Percentiles rank a stretch among this genome's conserved stretches.
Conservation (phyloP, 2,888 invertebrate species). For the Phalangium opilio region DNA sequence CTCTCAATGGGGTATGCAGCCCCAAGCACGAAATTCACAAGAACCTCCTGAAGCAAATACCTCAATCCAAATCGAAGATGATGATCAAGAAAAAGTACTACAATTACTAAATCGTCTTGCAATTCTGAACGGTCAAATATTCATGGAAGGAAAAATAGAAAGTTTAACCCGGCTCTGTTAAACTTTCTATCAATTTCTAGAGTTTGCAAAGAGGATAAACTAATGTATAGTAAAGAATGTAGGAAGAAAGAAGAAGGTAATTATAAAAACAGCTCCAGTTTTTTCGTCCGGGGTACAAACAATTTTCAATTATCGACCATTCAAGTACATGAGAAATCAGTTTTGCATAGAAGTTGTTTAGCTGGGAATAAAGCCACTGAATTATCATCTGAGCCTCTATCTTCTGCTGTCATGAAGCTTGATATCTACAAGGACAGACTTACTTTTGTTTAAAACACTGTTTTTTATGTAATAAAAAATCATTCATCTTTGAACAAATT, state of each 20-base stretch:
- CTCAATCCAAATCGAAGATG: too few species aligned
- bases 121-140: too few species aligned
- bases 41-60: too few species aligned
- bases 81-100: too few species aligned
- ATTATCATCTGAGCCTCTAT: background rate
- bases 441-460: conserved; percentile 4
- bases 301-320: conserved; percentile 7
- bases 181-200: conserved; percentile 5
- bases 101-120: too few species aligned
- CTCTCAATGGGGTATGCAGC: too few species aligned
- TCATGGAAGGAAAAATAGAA: background rate
- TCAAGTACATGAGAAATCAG: conserved; percentile 6
- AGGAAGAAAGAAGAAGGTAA: conserved; percentile 1
- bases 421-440: conserved; percentile 2
- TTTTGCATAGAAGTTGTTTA: conserved; percentile 6
- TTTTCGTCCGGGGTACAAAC: conserved; percentile 6
- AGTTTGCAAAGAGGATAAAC: conserved; percentile 6
- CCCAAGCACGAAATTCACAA: too few species aligned
- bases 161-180: conserved; percentile 6
- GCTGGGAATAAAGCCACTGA: background rate
- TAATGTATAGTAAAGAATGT: conserved; percentile 9
- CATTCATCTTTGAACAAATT: conserved; percentile 6
- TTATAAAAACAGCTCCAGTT: background rate
- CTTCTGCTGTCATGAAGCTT: background rate
- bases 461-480: conserved; percentile 6